Conservation (phyloP, 2,888 invertebrate species). For the Deroplatys truncata region DNA sequence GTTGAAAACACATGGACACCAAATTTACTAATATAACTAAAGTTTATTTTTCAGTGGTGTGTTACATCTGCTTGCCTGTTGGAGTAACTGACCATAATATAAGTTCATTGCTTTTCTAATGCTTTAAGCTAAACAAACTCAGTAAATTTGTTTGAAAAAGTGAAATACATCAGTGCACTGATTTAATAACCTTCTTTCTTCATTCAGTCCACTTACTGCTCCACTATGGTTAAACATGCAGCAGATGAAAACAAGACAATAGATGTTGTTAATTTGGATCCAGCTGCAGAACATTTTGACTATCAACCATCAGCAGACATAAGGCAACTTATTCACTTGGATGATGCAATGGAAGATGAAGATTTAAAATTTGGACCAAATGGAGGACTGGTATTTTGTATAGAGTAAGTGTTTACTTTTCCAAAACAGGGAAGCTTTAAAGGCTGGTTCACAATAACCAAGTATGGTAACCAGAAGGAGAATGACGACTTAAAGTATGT, state of each 20-base stretch:
- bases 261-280: constrained; percentile 93
- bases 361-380: constrained; percentile 94
- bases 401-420: constrained; percentile 62
- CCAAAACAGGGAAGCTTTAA: not conserved
- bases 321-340: constrained; percentile 84
- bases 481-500: no score
- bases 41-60: no score
- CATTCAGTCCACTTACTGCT: constrained; percentile 88
- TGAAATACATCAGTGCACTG: no score
- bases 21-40: no score
- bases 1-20: no score
- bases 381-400: constrained; percentile 92
- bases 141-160: not conserved
- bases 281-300: constrained; percentile 94
- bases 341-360: constrained; percentile 97
- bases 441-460: no score
- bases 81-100: no score
- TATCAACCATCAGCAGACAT: constrained; percentile 85
- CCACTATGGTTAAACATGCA: constrained; percentile 80
- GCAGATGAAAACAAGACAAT: constrained; percentile 68
- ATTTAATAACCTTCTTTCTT: no score
- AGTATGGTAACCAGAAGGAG: no score
- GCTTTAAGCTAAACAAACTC: not conserved
- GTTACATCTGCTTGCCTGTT: no score
- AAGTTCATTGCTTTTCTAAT: no score